A percentile compares a stretch with the other conserved stretches of the same genome.
phyloP scores from a whole-genome alignment of 2,113 vertebrate genomes.

The Arizona elegans region DNA sequence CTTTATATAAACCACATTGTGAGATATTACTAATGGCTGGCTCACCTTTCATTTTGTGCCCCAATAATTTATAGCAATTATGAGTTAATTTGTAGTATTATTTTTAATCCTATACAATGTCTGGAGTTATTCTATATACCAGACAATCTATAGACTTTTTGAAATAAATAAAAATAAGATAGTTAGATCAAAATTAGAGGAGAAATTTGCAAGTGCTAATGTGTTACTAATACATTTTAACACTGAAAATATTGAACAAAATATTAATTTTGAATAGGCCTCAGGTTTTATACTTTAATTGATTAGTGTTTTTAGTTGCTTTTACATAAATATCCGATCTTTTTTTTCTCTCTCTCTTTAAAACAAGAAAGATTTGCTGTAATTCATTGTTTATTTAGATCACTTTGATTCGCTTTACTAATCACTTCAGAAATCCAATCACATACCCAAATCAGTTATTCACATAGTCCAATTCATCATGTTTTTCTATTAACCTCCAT shows the following conservation, averaged over 20 bases:
- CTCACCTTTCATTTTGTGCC: neutral
- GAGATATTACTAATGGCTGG: neutral
- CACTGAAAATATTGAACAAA: neutral
- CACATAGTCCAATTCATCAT: neutral
- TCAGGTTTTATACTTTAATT: neutral
- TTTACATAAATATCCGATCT: neutral
- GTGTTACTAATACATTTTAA: neutral
- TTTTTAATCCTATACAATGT: neutral
- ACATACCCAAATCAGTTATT: neutral
- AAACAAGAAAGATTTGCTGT: neutral
- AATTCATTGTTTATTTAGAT: neutral
- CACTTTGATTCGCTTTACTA: neutral
- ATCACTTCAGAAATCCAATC: neutral
- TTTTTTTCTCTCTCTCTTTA: neutral
- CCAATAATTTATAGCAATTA: neutral
- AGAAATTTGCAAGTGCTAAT: neutral
- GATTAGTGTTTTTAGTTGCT: neutral
- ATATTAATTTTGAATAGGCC: neutral
- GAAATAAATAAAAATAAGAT: neutral
- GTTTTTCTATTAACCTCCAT: neutral
- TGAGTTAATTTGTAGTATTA: neutral
- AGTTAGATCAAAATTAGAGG: slow-evolving; percentile 26
- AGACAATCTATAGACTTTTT: neutral
- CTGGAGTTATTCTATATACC: neutral
- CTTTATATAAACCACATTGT: neutral